Evolutionary conservation across 2,797 vertebrate genomes (phyloP), one percentile per base, ranked within the genome.

Genomic region (Pogonophryne albipinna): DNA sequence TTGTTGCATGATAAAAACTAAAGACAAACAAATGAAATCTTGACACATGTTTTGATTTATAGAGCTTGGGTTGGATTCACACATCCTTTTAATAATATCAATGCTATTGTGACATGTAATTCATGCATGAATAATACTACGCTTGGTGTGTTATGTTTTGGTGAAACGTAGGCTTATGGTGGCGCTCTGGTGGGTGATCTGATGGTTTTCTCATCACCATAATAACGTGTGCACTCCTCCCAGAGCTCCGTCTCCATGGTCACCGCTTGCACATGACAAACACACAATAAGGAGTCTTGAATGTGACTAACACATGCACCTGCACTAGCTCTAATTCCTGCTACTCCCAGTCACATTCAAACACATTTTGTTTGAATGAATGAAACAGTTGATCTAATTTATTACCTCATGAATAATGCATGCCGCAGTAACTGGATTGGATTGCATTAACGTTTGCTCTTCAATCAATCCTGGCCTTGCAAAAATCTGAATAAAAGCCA

Each of bases 231-330:
- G 46, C 17, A 42, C 86, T 89, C 84, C 91, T 88, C 86, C 84
- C 85, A 69, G 66, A 84, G 85, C 82, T 77, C 79, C 51, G 89
- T 94, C 87, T 80, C 91, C 93, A 94, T 94, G 91, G 92, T 81
- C 84, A 94, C 92, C 83, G 52, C 78, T 82, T 78, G 67, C 85
- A 89, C 82, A 82, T 14, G 78, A 84, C 85, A 90, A 88, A 90
- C 76, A 84, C 90, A 92, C 90, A 91, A 91, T 84, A 85, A 87
- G 62, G 50, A 71, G 83, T 62, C 76, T 79, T 90, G 85, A 90
- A 85, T 77, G 74, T 58, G 82, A 77, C 85, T 19, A 78, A 80
- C 67, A 62, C 86, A 68, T 20, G 87, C 90, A 86, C 87, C 90
- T 89, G 85, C 90, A 84, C 31, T 4, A 31, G 72, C 80, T 74